These are phyloP conservation scores for Chanos chanos DNA, from an alignment of 2,797 vertebrate genomes.

Conservation along the genomic window DNA sequence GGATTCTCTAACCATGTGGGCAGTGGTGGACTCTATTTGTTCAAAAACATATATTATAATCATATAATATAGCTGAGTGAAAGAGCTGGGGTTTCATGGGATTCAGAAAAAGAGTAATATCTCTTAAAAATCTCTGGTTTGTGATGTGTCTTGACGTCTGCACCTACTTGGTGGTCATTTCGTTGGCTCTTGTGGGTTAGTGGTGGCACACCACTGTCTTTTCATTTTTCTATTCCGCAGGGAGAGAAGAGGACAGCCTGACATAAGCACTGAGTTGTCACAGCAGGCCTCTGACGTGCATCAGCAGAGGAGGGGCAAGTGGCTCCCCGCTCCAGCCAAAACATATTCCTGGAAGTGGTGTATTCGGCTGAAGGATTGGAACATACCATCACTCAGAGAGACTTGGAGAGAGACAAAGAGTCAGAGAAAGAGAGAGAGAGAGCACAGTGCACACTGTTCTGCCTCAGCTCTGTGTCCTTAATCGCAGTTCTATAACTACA, in stretches of 20 bases:
- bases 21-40: conserved; percentile 49
- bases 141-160: conserved; percentile 66
- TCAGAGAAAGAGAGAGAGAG: neutral
- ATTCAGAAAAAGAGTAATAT: conserved; percentile 38
- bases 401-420: neutral
- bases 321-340: conserved; percentile 33
- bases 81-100: conserved; percentile 36
- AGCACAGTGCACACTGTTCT: conserved; percentile 1
- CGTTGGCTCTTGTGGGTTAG: conserved; percentile 46
- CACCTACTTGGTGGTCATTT: conserved; percentile 44
- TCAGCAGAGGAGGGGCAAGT: conserved; percentile 28
- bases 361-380: conserved; percentile 6
- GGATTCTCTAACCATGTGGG: conserved; percentile 54
- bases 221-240: conserved; percentile 27
- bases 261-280: conserved; percentile 40
- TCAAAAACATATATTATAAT: conserved; percentile 42
- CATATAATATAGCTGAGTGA: conserved; percentile 56
- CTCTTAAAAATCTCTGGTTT: conserved; percentile 50
- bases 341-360: conserved; percentile 42
- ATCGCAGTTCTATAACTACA: too few relatives aligned
- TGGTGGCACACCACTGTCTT: conserved; percentile 36
- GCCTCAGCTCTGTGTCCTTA: too few relatives aligned
- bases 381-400: neutral
- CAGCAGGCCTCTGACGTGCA: conserved; percentile 46
- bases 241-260: conserved; percentile 46